phyloP scores from a whole-genome alignment of 2,888 invertebrate species.

The Ormyrus pomaceus region DNA sequence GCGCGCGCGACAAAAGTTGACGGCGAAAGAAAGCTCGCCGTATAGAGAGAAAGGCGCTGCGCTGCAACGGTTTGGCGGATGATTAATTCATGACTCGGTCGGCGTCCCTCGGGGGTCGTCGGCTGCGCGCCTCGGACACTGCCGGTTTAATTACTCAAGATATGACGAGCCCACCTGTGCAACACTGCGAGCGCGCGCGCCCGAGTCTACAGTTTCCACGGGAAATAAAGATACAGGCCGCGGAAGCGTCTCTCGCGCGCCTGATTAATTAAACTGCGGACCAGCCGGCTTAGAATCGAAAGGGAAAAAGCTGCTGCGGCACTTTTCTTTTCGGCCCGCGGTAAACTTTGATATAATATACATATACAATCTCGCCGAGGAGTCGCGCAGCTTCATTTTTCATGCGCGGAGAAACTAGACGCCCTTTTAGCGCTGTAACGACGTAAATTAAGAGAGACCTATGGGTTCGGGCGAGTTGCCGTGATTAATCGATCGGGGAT shows the following conservation, averaged over 20 bases:
- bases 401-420: slow-evolving; percentile 13
- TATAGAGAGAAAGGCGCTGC: slow-evolving; percentile 55
- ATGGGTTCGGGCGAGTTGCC: neutral
- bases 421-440: slow-evolving; percentile 34
- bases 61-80: slow-evolving; percentile 62
- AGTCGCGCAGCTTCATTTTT: slow-evolving; percentile 34
- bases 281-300: slow-evolving; percentile 48
- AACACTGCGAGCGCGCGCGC: neutral
- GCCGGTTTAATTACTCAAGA: slow-evolving; percentile 70
- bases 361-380: neutral
- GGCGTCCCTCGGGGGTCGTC: slow-evolving; percentile 60
- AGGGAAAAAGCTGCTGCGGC: neutral
- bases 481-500: slow-evolving; percentile 47
- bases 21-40: slow-evolving; percentile 39
- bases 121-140: slow-evolving; percentile 62
- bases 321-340: no score
- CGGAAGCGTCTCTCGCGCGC: neutral
- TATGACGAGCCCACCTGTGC: slow-evolving; percentile 67
- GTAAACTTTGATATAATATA: no score
- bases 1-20: slow-evolving; percentile 32
- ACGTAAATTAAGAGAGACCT: slow-evolving; percentile 46
- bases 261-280: slow-evolving; percentile 52
- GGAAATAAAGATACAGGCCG: slow-evolving; percentile 1
- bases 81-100: slow-evolving; percentile 69
- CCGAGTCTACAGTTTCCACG: slow-evolving; percentile 1